These are phyloP conservation scores for Chelon auratus DNA, from an alignment of 2,797 vertebrate genomes.

Conservation along the genomic window DNA sequence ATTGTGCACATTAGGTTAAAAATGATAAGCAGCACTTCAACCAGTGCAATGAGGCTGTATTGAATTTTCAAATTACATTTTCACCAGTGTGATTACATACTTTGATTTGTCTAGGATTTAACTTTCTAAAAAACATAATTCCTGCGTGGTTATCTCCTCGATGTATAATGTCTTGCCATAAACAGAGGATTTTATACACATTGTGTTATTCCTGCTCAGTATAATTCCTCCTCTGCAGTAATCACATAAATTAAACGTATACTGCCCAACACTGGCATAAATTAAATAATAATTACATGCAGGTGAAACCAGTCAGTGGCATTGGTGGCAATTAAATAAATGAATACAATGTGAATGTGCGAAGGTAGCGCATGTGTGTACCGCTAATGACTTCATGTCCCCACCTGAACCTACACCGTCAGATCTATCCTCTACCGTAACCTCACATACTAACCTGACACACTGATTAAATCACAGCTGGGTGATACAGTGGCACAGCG, in stretches of 20 bases:
- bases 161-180: background rate
- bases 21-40: background rate
- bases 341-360: slow-evolving; percentile 1
- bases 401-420: slow-evolving; percentile 18
- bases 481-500: slow-evolving; percentile 26
- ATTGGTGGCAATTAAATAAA: slow-evolving; percentile 17
- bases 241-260: background rate
- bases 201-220: background rate
- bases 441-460: slow-evolving; percentile 9
- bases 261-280: background rate
- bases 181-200: background rate
- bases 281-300: slow-evolving; percentile 37
- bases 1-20: background rate
- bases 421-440: background rate
- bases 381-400: slow-evolving; percentile 19
- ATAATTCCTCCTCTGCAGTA: background rate
- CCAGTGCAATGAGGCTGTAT: background rate
- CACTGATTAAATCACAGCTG: slow-evolving; percentile 16
- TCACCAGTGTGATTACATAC: background rate
- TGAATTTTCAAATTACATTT: background rate
- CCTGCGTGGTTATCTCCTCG: background rate
- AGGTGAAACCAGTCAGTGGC: slow-evolving; percentile 21
- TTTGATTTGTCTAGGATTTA: too few relatives aligned
- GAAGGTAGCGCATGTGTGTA: background rate
- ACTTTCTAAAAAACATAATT: background rate